Percentiles rank a stretch among this genome's conserved stretches.
Evolutionary conservation across 2,113 vertebrate genomes (phyloP).

Genomic region (Fregata magnificens): DNA sequence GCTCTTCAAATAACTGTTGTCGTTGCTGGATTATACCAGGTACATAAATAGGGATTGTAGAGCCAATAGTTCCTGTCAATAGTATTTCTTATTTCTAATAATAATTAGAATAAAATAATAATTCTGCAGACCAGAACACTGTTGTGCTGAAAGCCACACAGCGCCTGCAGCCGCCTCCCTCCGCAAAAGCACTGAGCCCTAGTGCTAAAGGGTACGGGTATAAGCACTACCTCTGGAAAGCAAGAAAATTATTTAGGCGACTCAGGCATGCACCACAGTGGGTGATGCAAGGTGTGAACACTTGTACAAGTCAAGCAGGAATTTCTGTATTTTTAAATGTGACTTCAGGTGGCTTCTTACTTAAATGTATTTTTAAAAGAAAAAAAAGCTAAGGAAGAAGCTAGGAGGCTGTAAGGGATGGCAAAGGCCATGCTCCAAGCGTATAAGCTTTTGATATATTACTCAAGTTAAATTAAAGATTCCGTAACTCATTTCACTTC

Average conservation of each 20-base stretch:
- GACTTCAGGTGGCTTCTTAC: neutral
- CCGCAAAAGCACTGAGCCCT: neutral
- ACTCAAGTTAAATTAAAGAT: neutral
- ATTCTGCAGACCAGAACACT: neutral
- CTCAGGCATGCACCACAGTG: accelerated
- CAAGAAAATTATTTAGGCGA: accelerated
- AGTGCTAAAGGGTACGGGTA: accelerated
- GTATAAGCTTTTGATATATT: neutral
- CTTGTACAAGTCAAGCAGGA: neutral
- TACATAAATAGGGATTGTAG: neutral
- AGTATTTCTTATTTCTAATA: neutral
- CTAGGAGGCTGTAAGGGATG: neutral
- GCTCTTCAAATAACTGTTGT: neutral
- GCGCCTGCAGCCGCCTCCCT: neutral
- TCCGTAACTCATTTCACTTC: neutral
- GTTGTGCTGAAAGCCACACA: accelerated
- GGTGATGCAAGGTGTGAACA: neutral
- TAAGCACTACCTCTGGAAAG: neutral
- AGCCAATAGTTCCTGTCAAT: neutral
- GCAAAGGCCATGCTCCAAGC: neutral
- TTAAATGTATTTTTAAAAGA: neutral
- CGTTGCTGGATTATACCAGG: neutral
- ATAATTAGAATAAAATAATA: too few species aligned
- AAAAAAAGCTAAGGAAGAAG: neutral
- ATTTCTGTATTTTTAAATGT: accelerated